Conservation (phyloP, 1,140 invertebrate species). For the Cherax quadricarinatus region DNA sequence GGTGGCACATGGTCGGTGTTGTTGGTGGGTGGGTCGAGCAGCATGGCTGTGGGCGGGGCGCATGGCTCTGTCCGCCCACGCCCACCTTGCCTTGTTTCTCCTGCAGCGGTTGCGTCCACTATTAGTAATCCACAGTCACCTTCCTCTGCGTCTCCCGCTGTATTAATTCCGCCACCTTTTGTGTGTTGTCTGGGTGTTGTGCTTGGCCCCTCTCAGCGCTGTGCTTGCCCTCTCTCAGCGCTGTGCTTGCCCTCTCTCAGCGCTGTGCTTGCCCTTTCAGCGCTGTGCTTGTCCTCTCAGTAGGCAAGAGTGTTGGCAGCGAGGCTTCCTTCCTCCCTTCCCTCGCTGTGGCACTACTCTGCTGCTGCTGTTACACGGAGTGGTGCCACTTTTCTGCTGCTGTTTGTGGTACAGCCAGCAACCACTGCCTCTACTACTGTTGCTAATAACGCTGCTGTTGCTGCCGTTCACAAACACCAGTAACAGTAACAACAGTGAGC, state of each 20-base stretch:
- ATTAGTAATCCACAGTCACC: conserved; percentile 36
- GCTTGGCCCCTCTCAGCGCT: neutral
- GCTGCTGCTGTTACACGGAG: neutral
- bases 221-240: neutral
- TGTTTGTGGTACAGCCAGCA: neutral
- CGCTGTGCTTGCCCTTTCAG: conserved; percentile 1
- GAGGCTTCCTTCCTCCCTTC: conserved; percentile 32
- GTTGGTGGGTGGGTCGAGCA: conserved; percentile 67
- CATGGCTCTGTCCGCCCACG: conserved; percentile 64
- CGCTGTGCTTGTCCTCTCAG: neutral
- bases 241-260: conserved; percentile 9
- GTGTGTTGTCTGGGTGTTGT: no score
- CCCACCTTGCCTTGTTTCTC: conserved; percentile 47
- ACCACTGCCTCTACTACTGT: neutral
- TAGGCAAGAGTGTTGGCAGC: conserved; percentile 26
- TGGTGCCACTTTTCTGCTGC: neutral
- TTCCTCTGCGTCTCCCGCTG: conserved; percentile 13
- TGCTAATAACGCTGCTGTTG: conserved; percentile 6
- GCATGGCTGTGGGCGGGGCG: conserved; percentile 68
- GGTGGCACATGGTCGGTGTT: conserved; percentile 66
- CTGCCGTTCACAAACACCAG: conserved; percentile 2
- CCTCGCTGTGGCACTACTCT: neutral
- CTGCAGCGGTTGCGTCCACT: neutral
- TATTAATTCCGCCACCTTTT: neutral
- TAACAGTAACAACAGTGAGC: conserved; percentile 20